Conservation (phyloP, 2,888 invertebrate genomes). For the Hermodice carunculata region DNA sequence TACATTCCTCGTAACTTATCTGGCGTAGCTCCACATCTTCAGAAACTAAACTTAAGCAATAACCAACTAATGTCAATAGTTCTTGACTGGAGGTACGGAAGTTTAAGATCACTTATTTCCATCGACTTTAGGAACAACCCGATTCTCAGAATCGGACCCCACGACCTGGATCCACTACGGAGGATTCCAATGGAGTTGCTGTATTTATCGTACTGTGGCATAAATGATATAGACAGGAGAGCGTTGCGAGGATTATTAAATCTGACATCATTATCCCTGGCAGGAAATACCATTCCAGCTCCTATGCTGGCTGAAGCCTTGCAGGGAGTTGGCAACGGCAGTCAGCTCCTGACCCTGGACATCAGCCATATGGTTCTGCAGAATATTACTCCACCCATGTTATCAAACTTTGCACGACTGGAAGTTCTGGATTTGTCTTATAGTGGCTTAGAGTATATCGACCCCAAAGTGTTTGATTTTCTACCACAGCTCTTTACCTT, state of each 20-base stretch:
- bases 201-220: conserved; percentile 31
- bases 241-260: conserved; percentile 31
- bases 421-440: conserved; percentile 28
- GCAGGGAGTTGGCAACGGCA: conserved; percentile 13
- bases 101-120: conserved; percentile 17
- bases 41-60: conserved; percentile 34
- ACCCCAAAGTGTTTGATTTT: conserved; percentile 16
- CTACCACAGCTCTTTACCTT: conserved; percentile 27
- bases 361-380: conserved; percentile 33
- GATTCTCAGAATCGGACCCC: conserved; percentile 20
- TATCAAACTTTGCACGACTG: conserved; percentile 26
- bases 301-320: conserved; percentile 16
- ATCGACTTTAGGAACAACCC: conserved; percentile 39
- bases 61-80: conserved; percentile 34
- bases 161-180: conserved; percentile 31
- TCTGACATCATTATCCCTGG: conserved; percentile 35
- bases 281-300: conserved; percentile 27
- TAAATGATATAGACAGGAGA: conserved; percentile 23
- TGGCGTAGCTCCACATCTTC: conserved; percentile 36
- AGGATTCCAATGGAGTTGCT: conserved; percentile 30
- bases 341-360: conserved; percentile 31
- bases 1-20: conserved; percentile 35
- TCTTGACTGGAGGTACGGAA: conserved; percentile 28
- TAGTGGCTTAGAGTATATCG: conserved; percentile 32
- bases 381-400: conserved; percentile 29